Evolutionary conservation across 2,888 invertebrate species (phyloP), one percentile per base, ranked within the genome.

Genomic region (Gortyna flavago): DNA sequence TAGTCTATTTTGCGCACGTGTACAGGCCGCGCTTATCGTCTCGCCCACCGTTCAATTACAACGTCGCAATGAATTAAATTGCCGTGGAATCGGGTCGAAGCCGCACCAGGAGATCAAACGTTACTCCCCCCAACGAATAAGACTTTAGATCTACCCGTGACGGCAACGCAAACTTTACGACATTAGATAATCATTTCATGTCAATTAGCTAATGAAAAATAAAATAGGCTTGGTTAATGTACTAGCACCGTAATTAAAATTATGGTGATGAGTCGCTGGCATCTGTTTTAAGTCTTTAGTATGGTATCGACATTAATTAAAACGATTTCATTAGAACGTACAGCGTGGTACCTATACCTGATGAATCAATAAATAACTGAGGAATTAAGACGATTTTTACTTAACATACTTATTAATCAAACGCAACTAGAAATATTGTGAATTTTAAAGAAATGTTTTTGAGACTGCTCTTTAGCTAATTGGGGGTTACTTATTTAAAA

Each of bases 151-250:
- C 93, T 93, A 92, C 92, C 93, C 92, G 90, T 89, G 85, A 87
- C 88, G 86, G 80, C 85, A 85, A 91, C 90, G 90, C 91, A 89
- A 94, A 95, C 93, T 94, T 92, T 95, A 95, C 94, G 93, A 94
- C 93, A 90, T 93, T 92, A 94, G 94, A 96, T 96, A 95, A 96
- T 95, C 93, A 95, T 96, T 94, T 92, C 92, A 93, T 94, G 94
- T 96, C 96, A 96, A 96, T 96, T 96, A 96, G 96, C 96, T 96
- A 96, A 96, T 96, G 96, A 96, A 96, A 96, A 95, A 95, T 96
- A 93, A 93, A 95, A 95, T 94, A 94, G 95, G 92, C 94, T 85
- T 88, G 88, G 91, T 89, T 90, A 93, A 92, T 93, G 91, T 92
- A 91, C 91, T 89, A 91, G 89, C 90, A 87, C 88, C 90, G 91